Evolutionary conservation across 2,797 vertebrate genomes (phyloP).

Genomic region (Smutsia gigantea): DNA sequence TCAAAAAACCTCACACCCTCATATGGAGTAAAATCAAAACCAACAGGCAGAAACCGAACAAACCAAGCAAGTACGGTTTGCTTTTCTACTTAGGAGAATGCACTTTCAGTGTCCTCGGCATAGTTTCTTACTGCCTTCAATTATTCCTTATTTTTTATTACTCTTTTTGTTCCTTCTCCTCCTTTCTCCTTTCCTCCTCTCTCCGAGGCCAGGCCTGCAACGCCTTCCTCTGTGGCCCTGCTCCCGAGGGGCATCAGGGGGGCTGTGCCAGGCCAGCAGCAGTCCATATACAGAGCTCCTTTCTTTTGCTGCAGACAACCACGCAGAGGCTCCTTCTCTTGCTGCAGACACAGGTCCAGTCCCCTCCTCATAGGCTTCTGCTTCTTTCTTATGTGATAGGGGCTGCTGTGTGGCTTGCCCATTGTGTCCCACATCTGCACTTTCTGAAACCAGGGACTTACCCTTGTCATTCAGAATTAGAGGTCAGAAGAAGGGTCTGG

Average conservation of each 20-base stretch:
- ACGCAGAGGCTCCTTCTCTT: neutral
- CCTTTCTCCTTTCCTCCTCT: neutral
- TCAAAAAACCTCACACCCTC: neutral
- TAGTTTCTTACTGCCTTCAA: neutral
- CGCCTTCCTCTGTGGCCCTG: neutral
- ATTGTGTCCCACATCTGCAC: neutral
- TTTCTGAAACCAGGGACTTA: neutral
- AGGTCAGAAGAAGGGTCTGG: neutral
- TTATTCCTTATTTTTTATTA: neutral
- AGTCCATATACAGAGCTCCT: neutral
- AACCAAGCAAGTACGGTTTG: neutral
- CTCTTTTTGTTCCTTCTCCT: neutral
- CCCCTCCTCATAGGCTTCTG: neutral
- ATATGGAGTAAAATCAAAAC: neutral
- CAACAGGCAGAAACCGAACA: neutral
- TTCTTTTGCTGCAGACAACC: too few relatives aligned
- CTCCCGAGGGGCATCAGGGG: neutral
- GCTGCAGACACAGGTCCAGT: neutral
- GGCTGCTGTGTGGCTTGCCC: neutral
- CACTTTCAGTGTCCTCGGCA: neutral
- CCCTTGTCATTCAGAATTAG: neutral
- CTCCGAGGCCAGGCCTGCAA: neutral
- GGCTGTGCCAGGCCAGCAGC: neutral
- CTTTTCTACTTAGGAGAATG: neutral
- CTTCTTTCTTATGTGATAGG: neutral